phyloP scores from a whole-genome alignment of 2,888 invertebrate species.

The Dinocampus coccinellae region DNA sequence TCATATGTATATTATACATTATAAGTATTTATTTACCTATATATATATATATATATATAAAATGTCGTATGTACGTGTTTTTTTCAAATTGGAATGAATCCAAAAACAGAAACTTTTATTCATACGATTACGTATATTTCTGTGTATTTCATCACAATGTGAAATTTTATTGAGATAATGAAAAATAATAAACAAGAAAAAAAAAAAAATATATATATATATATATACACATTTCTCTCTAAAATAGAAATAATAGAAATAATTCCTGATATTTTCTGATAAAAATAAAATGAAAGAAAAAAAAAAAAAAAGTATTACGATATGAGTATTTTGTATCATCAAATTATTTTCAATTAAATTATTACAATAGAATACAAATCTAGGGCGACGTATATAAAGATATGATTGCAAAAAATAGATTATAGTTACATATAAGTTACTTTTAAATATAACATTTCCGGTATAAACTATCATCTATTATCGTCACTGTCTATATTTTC shows the following conservation, averaged over 20 bases:
- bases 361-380: background rate
- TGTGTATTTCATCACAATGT: background rate
- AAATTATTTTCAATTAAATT: background rate
- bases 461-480: background rate
- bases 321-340: too few species aligned
- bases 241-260: too few species aligned
- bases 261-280: too few species aligned
- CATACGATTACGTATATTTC: background rate
- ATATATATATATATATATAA: background rate
- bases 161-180: background rate
- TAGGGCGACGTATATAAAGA: background rate
- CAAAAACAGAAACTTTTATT: background rate
- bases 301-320: too few species aligned
- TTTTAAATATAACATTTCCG: background rate
- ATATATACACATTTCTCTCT: too few species aligned
- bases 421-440: background rate
- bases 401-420: background rate
- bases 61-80: background rate
- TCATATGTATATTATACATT: too few species aligned
- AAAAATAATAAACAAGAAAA: background rate
- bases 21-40: background rate
- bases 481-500: background rate
- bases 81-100: background rate
- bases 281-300: too few species aligned
- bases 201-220: too few species aligned